phyloP scores from a whole-genome alignment of 2,113 vertebrate genomes.

The Sphyrna mokarran region DNA sequence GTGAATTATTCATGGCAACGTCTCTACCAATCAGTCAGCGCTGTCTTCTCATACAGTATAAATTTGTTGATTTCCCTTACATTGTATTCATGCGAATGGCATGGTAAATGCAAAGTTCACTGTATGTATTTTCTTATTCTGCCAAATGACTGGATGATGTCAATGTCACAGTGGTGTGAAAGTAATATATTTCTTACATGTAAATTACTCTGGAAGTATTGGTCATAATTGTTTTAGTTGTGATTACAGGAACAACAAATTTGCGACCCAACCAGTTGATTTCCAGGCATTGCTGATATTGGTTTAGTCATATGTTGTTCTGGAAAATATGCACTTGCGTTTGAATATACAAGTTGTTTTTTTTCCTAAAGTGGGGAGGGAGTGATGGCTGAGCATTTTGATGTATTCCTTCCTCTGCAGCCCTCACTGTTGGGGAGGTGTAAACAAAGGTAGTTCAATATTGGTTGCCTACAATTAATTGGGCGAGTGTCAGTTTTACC shows the following conservation, averaged over 20 bases:
- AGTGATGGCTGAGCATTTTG: background rate
- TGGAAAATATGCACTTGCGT: background rate
- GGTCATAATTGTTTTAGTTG: background rate
- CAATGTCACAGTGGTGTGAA: background rate
- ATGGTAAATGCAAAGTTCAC: too few relatives aligned
- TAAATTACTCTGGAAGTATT: background rate
- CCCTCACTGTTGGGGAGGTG: background rate
- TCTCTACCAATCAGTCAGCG: too few relatives aligned
- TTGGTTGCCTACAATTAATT: background rate
- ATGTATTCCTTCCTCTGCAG: background rate
- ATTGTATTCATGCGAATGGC: too few relatives aligned
- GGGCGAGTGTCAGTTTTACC: too few relatives aligned
- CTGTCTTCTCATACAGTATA: too few relatives aligned
- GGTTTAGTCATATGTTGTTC: background rate
- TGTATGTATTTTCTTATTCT: too few relatives aligned
- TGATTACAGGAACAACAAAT: background rate
- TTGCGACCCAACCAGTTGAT: too few relatives aligned
- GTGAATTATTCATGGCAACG: too few relatives aligned
- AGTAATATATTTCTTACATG: background rate
- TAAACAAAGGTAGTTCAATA: background rate
- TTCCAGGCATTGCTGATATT: too few relatives aligned
- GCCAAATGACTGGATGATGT: too few relatives aligned
- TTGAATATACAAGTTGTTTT: background rate
- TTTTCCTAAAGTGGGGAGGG: background rate
- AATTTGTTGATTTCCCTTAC: too few relatives aligned